Conservation (phyloP, 2,797 vertebrate genomes). For the Cryptoblepharus egeriae region DNA sequence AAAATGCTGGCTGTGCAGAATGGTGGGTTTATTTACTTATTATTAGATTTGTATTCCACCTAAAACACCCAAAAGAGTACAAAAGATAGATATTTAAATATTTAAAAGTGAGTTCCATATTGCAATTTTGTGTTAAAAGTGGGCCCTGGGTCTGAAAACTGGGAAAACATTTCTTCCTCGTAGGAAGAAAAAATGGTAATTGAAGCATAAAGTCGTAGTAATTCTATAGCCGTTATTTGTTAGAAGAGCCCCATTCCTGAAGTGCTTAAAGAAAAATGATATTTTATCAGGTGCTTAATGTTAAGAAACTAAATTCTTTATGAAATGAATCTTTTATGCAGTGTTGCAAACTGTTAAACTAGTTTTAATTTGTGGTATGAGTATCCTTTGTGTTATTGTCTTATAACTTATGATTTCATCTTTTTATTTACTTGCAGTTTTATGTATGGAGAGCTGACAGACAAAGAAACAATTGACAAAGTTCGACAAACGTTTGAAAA, state of each 20-base stretch:
- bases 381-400: constrained; percentile 5
- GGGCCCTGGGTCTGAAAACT: no score
- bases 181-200: not conserved
- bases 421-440: constrained; percentile 83
- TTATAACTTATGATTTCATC: constrained; percentile 44
- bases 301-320: not conserved
- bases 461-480: constrained; percentile 90
- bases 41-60: no score
- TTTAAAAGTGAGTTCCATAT: no score
- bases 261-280: not conserved
- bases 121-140: no score
- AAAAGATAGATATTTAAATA: no score
- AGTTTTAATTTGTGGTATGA: not conserved
- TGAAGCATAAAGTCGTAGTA: not conserved
- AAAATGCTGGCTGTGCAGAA: no score
- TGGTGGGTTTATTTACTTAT: no score
- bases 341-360: not conserved
- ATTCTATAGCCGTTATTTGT: not conserved
- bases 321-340: not conserved
- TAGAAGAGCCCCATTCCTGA: not conserved
- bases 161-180: no score
- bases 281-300: not conserved
- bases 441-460: constrained; percentile 96
- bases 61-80: no score
- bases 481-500: constrained; percentile 93